These are phyloP conservation scores for Buceros bicornis DNA, from an alignment of 2,797 vertebrate genomes.

Conservation along the genomic window DNA sequence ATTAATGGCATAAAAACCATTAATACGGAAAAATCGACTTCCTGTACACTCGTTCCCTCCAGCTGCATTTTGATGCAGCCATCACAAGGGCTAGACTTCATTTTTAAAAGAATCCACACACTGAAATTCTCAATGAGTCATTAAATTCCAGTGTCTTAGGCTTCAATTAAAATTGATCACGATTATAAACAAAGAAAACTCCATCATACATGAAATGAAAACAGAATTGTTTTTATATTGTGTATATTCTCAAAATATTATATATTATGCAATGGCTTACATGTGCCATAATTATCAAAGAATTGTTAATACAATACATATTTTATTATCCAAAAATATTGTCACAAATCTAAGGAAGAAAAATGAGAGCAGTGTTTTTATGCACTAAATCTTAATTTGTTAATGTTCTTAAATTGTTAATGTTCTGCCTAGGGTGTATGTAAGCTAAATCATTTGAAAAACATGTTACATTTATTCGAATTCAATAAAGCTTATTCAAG, in stretches of 20 bases:
- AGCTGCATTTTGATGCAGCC: background rate
- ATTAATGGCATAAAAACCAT: background rate
- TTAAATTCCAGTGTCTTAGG: background rate
- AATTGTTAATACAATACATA: background rate
- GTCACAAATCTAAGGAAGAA: background rate
- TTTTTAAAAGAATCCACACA: background rate
- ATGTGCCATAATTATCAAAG: background rate
- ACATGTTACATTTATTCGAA: background rate
- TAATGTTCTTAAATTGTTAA: too few species aligned
- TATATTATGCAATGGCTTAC: background rate
- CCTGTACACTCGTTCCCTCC: background rate
- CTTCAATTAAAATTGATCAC: background rate
- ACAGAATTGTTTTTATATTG: background rate
- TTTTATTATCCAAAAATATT: background rate
- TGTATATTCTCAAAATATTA: background rate
- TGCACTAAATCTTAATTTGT: background rate
- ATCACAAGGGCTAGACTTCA: background rate
- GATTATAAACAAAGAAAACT: background rate
- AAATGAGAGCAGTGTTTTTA: background rate
- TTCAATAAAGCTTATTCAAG: background rate
- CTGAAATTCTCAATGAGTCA: background rate
- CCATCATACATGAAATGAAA: background rate
- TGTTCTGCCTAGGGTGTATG: background rate
- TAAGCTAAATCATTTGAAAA: background rate
- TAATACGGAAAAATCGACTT: background rate